These are phyloP conservation scores for Micromussa lordhowensis DNA, from an alignment of 92 coral and sea anemone species.

Conservation along the genomic window DNA sequence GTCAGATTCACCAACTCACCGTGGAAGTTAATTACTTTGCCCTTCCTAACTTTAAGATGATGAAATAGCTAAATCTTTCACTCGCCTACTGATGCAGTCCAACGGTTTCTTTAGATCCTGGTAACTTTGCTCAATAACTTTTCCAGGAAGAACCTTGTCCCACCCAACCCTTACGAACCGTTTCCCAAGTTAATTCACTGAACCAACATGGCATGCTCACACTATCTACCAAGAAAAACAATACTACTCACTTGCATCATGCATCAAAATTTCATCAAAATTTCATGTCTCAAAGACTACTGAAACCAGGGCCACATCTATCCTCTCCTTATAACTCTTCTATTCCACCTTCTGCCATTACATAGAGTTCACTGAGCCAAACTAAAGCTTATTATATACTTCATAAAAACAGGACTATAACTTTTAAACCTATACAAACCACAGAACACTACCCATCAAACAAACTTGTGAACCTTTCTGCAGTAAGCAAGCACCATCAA, in stretches of 20 bases:
- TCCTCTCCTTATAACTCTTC: neutral
- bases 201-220: constrained; percentile 1
- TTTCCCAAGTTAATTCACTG: constrained; percentile 20
- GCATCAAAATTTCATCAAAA: neutral
- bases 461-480: neutral
- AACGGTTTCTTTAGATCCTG: too few relatives aligned
- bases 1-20: too few relatives aligned
- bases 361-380: constrained; percentile 15
- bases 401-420: constrained; percentile 42
- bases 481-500: constrained; percentile 1
- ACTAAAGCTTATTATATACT: constrained; percentile 26
- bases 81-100: too few relatives aligned
- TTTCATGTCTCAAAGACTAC: constrained; percentile 17
- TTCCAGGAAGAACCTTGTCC: neutral
- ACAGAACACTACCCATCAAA: constrained; percentile 20
- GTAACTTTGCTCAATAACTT: too few relatives aligned
- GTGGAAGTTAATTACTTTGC: too few relatives aligned
- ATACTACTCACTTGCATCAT: neutral
- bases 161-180: too few relatives aligned
- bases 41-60: too few relatives aligned
- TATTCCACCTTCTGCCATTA: neutral
- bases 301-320: neutral
- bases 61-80: too few relatives aligned
- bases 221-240: constrained; percentile 32
- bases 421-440: constrained; percentile 40